phyloP scores from a whole-genome alignment of 2,797 vertebrate species.

The Enteromius argenteus region DNA sequence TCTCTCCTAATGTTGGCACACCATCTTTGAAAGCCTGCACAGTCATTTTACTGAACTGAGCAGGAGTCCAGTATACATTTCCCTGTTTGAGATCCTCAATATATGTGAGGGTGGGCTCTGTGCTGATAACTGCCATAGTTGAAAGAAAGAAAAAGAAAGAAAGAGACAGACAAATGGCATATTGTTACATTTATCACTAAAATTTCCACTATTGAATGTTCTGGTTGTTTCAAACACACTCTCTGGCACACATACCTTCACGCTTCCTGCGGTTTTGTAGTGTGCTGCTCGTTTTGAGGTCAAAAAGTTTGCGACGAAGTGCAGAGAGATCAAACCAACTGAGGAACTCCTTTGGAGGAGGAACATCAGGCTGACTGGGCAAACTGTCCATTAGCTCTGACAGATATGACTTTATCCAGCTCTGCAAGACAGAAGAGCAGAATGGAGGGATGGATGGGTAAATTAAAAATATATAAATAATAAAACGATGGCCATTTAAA shows the following conservation, averaged over 20 bases:
- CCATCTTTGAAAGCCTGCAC: slow-evolving; percentile 58
- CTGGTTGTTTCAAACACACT: not conserved
- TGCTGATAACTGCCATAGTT: not conserved
- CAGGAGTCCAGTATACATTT: slow-evolving; percentile 69
- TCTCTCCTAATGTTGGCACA: slow-evolving; percentile 66
- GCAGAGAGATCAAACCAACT: slow-evolving; percentile 43
- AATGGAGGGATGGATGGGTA: not conserved
- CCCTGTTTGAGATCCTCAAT: slow-evolving; percentile 64
- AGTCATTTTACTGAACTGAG: slow-evolving; percentile 66
- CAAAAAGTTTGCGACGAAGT: slow-evolving; percentile 70
- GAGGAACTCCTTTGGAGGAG: slow-evolving; percentile 53
- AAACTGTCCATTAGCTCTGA: slow-evolving; percentile 60
- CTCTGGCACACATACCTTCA: slow-evolving; percentile 61
- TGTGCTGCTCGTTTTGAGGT: slow-evolving; percentile 50
- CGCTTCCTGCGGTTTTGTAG: slow-evolving; percentile 51
- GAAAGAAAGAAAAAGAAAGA: not conserved
- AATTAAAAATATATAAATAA: not conserved
- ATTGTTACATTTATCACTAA: slow-evolving; percentile 52
- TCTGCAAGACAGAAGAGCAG: slow-evolving; percentile 58
- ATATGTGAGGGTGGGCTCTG: slow-evolving; percentile 48
- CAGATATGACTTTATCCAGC: slow-evolving; percentile 71
- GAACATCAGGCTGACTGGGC: not conserved
- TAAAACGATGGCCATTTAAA: not conserved
- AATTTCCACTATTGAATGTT: not conserved
- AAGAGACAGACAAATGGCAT: not conserved